phyloP scores from a whole-genome alignment of 2,797 vertebrate genomes.

The Percopsis omiscomaycus region DNA sequence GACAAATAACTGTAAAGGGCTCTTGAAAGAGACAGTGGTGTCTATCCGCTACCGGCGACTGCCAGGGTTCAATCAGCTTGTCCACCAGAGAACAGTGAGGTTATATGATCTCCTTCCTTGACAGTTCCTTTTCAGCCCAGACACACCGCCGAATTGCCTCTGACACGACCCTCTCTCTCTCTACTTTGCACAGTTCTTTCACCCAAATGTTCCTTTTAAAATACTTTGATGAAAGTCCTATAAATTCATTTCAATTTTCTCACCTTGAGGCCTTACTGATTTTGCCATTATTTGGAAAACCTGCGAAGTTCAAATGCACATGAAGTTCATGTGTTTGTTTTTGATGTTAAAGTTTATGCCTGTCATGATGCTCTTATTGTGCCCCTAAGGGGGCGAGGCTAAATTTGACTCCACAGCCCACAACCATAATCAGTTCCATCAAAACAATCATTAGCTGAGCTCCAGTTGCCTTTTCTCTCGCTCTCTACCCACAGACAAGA shows the following conservation, averaged over 20 bases:
- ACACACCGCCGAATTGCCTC: conserved; percentile 32
- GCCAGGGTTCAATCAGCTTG: conserved; percentile 66
- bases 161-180: conserved; percentile 29
- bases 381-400: conserved; percentile 49
- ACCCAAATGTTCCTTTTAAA: background rate
- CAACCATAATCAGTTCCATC: conserved; percentile 71
- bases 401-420: conserved; percentile 63
- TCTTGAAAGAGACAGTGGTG: conserved; percentile 27
- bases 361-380: conserved; percentile 48
- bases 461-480: conserved; percentile 39
- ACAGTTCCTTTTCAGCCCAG: conserved; percentile 47
- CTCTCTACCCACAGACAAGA: conserved; percentile 33
- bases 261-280: too few species aligned
- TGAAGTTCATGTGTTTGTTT: too few species aligned
- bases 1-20: conserved; percentile 63
- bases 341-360: too few species aligned
- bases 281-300: too few species aligned
- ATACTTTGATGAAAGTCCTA: background rate
- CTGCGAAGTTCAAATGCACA: too few species aligned
- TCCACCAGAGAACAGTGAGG: conserved; percentile 55
- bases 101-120: conserved; percentile 56
- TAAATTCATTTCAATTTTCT: too few species aligned
- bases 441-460: conserved; percentile 79
- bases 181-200: conserved; percentile 9
- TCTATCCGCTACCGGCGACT: conserved; percentile 55